Base-by-base conservation (phyloP, 1,140 invertebrate genomes). In the Zaprionus camerounensis region DNA sequence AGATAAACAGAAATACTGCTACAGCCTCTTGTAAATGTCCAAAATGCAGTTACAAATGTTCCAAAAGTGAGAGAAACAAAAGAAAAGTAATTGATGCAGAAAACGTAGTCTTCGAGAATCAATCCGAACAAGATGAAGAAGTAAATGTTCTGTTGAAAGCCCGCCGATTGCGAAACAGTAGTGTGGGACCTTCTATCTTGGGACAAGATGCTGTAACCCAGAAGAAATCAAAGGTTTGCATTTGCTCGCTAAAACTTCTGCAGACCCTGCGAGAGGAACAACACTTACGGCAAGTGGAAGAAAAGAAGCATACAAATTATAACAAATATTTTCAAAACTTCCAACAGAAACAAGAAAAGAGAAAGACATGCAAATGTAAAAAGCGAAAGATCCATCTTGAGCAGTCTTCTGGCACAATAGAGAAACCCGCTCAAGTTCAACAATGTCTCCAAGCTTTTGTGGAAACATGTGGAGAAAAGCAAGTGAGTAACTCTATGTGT, bases 91-190 rank as follows among this genome's bases (percentile, higher is more conserved):
- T 17, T 46, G 9, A 46, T 46, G 3, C 2, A 17, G 6, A 44
- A 17, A 44, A 44, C 6, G 2, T 41, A 2, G 11, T 5, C 0
- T 15, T 2, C 4, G 2, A 6, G 5, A 41, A n/a, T 41, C 31
- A 34, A 34, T 11, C 31, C 31, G 4, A 41, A n/a, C 17, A 22
- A 51, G 12, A 24, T 13, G 4, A 24, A 2, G 20, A 51, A 20
- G 46, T 51, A 22, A 24, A 51, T 4, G 20, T 81, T 11, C 13
- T 82, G 2, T 41, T 82, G 65, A 34, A 71, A 28, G 61, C 63
- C 2, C 65, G 75, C 7, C 44, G 9, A 3, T 31, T 82, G 9
- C 55, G 64, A 1, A 64, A 53, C 3, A 13, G 20, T 4, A 46
- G 38, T 12, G 3, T 13, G 13, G 26, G 13, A 26, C 24, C 46